Percentiles rank a stretch among this genome's conserved stretches.
These are phyloP conservation scores for Bombus turneri DNA, from an alignment of 1,140 invertebrate genomes.

Conservation along the genomic window DNA sequence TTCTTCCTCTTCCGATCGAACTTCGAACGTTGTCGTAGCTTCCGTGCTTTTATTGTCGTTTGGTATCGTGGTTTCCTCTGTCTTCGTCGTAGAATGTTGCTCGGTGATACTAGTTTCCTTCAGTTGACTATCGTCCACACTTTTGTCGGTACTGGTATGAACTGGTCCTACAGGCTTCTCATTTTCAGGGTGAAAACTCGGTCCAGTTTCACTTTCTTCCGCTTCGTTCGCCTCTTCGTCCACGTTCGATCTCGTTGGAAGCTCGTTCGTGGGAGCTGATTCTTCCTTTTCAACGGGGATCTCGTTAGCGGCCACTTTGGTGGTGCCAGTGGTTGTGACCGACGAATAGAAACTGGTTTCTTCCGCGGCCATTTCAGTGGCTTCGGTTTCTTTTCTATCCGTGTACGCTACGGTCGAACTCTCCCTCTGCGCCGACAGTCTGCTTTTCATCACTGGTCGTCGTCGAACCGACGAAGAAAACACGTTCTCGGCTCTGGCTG, in stretches of 20 bases:
- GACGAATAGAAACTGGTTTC: slow-evolving; percentile 76
- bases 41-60: neutral
- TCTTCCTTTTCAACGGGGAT: slow-evolving; percentile 42
- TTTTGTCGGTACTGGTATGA: neutral
- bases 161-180: slow-evolving; percentile 18
- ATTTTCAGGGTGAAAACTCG: neutral
- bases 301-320: slow-evolving; percentile 43
- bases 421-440: neutral
- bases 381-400: slow-evolving; percentile 49
- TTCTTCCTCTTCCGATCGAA: slow-evolving; percentile 70
- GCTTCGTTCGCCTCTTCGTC: neutral
- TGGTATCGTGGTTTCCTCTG: neutral
- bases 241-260: neutral
- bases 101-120: neutral
- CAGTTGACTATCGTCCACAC: neutral
- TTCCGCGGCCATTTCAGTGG: slow-evolving; percentile 74
- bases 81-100: neutral
- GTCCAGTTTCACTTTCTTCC: neutral
- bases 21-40: slow-evolving; percentile 4
- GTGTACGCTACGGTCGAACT: neutral
- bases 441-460: slow-evolving; percentile 67
- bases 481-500: slow-evolving; percentile 71
- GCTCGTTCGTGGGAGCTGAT: neutral
- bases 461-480: slow-evolving; percentile 73
- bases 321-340: slow-evolving; percentile 26